Conservation (phyloP, 2,888 invertebrate genomes). For the Odiellus spinosus region DNA sequence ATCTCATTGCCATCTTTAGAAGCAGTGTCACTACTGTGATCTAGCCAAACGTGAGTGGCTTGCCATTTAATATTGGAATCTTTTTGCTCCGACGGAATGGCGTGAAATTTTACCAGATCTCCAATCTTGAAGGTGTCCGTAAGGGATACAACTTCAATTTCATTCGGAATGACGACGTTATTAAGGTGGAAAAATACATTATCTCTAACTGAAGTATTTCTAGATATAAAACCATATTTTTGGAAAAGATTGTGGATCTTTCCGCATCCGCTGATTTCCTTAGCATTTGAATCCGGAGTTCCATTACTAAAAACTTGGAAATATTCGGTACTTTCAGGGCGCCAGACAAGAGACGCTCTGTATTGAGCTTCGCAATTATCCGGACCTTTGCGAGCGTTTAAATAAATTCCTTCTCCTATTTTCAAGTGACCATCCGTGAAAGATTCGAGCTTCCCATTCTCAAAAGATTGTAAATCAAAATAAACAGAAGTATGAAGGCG, state of each 20-base stretch:
- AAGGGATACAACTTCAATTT: background rate
- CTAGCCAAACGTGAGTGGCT: background rate
- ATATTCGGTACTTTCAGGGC: background rate
- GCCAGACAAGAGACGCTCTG: background rate
- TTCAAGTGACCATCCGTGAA: background rate
- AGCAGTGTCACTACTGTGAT: no score
- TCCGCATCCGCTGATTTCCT: background rate
- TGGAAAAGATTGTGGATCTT: background rate
- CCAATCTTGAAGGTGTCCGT: background rate
- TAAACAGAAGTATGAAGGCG: background rate
- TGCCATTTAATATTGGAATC: background rate
- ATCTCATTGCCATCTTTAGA: no score
- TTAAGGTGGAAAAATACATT: background rate
- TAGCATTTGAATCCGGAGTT: background rate
- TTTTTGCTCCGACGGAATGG: background rate
- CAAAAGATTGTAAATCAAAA: conserved; percentile 1
- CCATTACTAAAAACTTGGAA: background rate
- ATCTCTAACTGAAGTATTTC: background rate
- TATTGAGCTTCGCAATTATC: background rate
- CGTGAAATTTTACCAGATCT: background rate
- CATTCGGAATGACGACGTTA: background rate
- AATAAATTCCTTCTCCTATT: background rate
- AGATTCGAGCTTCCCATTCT: background rate
- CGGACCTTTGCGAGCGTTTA: background rate
- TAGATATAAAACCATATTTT: background rate